Base-by-base conservation (phyloP, 2,113 vertebrate genomes). In the Irena cyanogastra region DNA sequence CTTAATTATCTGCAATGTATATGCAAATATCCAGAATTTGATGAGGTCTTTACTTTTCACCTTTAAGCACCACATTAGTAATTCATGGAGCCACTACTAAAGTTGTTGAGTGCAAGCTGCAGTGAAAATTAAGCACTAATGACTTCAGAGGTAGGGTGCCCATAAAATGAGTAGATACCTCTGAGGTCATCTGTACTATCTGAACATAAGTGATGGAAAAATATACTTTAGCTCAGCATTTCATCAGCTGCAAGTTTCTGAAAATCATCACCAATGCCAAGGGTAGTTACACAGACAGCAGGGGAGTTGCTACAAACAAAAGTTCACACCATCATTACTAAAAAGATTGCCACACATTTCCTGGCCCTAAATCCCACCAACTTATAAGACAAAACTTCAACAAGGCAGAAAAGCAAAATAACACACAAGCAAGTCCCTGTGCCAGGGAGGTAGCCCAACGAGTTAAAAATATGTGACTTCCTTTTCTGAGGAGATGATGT, bases 1-100 rank as follows among this genome's bases (percentile, higher is more conserved):
- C 68, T 96, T 97, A 93, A 97, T 97, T 97, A 96, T 87, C 91
- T 95, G 70, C 89, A 96, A 85, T 91, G 90, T 94, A 93, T 94
- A 97, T 97, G 96, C 92, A 97, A 97, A 97, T 97, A 97, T 66
- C 71, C 56, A 82, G 90, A 94, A 82, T 97, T 65, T 96, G 96
- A 98, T 97, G 91, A 97, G 94, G 92, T 97, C 96, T 97, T 97
- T 98, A 93, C 76, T 96, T 97, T 96, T 97, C 91, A 96, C 96
- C 96, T 97, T 90, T 95, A 96, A 97, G 76, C 54, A 88, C 37
- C 82, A 65, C 86, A 97, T 98, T 91, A 97, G 84, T 95, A 97
- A 97, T 97, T 98, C 96, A 97, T 89, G 90, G 97, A 95, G 84
- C 94, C 54, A 71, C 61, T 59, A 65, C 66, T 91, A 95, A 86